phyloP scores from a whole-genome alignment of 1,140 invertebrate species.

The Drosophila insularis region DNA sequence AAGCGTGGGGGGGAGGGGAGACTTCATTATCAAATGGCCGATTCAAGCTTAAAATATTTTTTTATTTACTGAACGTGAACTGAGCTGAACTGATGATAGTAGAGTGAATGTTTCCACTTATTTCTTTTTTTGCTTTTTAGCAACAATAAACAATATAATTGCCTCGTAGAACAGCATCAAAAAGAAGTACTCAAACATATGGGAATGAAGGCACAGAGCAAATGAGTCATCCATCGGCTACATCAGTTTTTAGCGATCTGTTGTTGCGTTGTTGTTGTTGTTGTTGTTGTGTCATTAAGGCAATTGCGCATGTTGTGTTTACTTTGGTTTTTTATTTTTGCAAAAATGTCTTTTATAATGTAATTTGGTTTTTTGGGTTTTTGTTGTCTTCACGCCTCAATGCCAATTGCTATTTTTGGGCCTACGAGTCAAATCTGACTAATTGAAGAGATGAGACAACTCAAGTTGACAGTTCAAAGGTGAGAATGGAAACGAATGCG shows the following conservation, averaged over 20 bases:
- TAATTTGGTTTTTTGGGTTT: slow-evolving; percentile 48
- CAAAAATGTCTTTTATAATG: slow-evolving; percentile 69
- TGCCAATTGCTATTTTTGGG: slow-evolving; percentile 66
- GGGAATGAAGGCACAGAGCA: background rate
- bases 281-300: slow-evolving; percentile 1
- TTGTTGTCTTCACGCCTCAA: slow-evolving; percentile 65
- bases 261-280: background rate
- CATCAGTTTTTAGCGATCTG: slow-evolving; percentile 46
- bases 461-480: slow-evolving; percentile 38
- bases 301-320: slow-evolving; percentile 12
- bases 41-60: slow-evolving; percentile 42
- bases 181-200: background rate
- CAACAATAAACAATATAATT: slow-evolving; percentile 29
- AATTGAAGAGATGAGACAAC: background rate
- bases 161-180: slow-evolving; percentile 39
- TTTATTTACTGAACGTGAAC: slow-evolving; percentile 5
- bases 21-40: slow-evolving; percentile 39
- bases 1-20: background rate
- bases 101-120: slow-evolving; percentile 27
- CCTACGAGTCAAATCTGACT: slow-evolving; percentile 36
- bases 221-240: slow-evolving; percentile 2
- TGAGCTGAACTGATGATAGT: slow-evolving; percentile 37
- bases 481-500: slow-evolving; percentile 19
- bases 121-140: background rate
- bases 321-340: slow-evolving; percentile 25